Percentiles rank a stretch among this genome's conserved stretches.
These are phyloP conservation scores for Phalloptychus januarius DNA, from an alignment of 2,797 vertebrate genomes.

Conservation along the genomic window DNA sequence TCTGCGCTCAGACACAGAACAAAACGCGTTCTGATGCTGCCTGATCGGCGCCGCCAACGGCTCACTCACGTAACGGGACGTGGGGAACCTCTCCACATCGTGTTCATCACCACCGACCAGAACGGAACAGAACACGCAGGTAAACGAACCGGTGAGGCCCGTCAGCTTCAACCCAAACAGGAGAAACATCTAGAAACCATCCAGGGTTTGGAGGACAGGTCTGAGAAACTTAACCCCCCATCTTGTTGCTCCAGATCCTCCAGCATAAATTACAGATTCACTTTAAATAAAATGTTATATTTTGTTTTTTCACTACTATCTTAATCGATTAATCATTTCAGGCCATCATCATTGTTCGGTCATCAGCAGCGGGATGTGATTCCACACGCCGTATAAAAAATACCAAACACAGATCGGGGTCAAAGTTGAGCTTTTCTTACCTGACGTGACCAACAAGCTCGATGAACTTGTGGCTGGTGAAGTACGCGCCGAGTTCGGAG, in stretches of 20 bases:
- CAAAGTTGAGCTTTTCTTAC: conserved; percentile 64
- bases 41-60: background rate
- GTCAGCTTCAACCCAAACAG: background rate
- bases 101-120: background rate
- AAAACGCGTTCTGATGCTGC: background rate
- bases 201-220: background rate
- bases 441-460: conserved; percentile 96
- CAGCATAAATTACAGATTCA: background rate
- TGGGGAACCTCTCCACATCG: background rate
- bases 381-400: background rate
- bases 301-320: background rate
- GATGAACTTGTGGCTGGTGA: conserved; percentile 98
- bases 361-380: background rate
- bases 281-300: background rate
- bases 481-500: conserved; percentile 94
- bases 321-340: background rate
- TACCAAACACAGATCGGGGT: background rate
- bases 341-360: no score
- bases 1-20: background rate
- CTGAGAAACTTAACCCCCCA: background rate
- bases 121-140: background rate
- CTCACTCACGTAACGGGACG: no score
- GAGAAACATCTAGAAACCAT: background rate
- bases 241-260: background rate
- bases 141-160: background rate